phyloP scores from a whole-genome alignment of 2,888 invertebrate genomes.

The Drosophila tanythrix region DNA sequence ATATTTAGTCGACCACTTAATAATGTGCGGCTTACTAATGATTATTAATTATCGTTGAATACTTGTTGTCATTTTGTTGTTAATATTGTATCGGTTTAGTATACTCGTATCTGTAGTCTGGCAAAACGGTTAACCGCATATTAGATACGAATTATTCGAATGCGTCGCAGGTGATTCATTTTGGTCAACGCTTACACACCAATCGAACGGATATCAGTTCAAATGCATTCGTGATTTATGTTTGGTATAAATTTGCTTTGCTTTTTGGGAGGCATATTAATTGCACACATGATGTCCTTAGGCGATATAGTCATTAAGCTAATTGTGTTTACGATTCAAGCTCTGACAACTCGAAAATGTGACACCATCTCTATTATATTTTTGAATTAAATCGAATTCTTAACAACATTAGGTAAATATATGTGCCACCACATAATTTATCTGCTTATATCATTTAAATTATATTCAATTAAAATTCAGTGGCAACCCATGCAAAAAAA shows the following conservation, averaged over 20 bases:
- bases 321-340: not conserved
- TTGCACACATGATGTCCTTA: slow-evolving; percentile 3
- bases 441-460: not conserved
- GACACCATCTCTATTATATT: not conserved
- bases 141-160: slow-evolving; percentile 55
- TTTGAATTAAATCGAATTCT: not conserved
- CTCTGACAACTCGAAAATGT: too few species aligned
- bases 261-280: not conserved
- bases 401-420: not conserved
- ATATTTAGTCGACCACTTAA: slow-evolving; percentile 81
- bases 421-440: not conserved
- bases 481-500: not conserved
- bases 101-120: not conserved
- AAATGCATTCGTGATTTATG: slow-evolving; percentile 39
- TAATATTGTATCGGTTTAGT: slow-evolving; percentile 15
- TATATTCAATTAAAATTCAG: not conserved
- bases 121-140: slow-evolving; percentile 64
- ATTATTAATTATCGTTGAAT: slow-evolving; percentile 78
- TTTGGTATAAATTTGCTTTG: slow-evolving; percentile 6
- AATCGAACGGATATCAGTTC: slow-evolving; percentile 40
- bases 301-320: slow-evolving; percentile 3
- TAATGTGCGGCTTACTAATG: slow-evolving; percentile 79
- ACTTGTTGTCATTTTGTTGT: slow-evolving; percentile 55
- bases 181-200: slow-evolving; percentile 29
- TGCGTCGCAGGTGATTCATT: slow-evolving; percentile 57